A percentile compares a stretch with the other conserved stretches of the same genome.
Evolutionary conservation across 2,797 vertebrate species (phyloP).

Genomic region (Mico argentatus): DNA sequence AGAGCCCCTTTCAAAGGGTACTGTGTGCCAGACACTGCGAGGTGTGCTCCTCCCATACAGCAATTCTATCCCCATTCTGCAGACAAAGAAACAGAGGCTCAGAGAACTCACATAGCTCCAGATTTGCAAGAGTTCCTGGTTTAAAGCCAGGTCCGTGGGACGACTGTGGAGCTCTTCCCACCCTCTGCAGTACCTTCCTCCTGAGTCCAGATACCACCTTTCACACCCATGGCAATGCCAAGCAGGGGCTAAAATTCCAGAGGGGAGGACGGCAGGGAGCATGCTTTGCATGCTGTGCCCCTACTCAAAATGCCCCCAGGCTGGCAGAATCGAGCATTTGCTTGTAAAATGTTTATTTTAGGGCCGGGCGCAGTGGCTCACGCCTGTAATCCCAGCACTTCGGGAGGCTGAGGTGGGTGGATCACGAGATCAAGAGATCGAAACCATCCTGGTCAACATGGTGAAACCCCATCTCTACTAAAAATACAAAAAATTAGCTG

Average conservation of each 20-base stretch:
- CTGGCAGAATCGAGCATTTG: background rate
- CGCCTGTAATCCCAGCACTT: no score
- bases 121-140: background rate
- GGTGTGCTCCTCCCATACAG: no score
- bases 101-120: background rate
- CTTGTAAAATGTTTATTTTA: background rate
- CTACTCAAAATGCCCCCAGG: background rate
- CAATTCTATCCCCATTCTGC: no score
- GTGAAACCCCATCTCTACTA: no score
- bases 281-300: fast-evolving
- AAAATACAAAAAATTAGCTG: no score
- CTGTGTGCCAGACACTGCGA: background rate
- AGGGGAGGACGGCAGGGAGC: background rate
- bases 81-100: background rate
- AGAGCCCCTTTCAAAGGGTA: background rate
- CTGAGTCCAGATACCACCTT: no score
- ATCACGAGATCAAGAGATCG: no score
- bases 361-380: no score
- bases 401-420: no score
- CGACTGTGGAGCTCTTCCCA: background rate
- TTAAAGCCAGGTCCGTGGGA: background rate
- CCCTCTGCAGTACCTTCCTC: background rate
- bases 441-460: no score
- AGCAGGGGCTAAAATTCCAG: background rate
- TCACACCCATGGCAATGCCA: no score